These are phyloP conservation scores for Biston stratarius DNA, from an alignment of 2,888 invertebrate species.

Conservation along the genomic window DNA sequence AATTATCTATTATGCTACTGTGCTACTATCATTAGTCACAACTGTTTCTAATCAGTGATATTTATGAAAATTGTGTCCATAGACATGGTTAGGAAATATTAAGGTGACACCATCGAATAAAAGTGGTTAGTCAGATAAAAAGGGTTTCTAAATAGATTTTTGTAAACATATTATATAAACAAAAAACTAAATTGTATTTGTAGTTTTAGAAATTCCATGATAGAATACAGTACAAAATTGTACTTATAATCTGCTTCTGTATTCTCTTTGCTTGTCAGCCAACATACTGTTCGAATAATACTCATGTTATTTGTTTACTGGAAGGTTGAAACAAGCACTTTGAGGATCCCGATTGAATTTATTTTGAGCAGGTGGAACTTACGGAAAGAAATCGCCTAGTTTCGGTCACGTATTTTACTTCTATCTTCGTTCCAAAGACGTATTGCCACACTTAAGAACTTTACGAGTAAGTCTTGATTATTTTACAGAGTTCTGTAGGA, in stretches of 20 bases:
- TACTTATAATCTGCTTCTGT: background rate
- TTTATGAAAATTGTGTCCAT: background rate
- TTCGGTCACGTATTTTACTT: slow-evolving; percentile 37
- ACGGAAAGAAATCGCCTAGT: slow-evolving; percentile 26
- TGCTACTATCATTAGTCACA: too few species aligned
- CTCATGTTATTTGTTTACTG: slow-evolving; percentile 25
- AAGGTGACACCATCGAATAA: too few species aligned
- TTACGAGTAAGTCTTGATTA: slow-evolving; percentile 17
- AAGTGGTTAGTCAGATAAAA: too few species aligned
- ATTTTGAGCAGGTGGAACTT: slow-evolving; percentile 34
- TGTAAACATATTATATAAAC: too few species aligned
- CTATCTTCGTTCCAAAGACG: slow-evolving; percentile 41
- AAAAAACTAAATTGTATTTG: too few species aligned
- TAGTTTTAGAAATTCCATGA: too few species aligned
- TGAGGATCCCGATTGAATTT: slow-evolving; percentile 32
- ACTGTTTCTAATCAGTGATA: background rate
- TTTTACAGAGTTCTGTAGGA: slow-evolving; percentile 7
- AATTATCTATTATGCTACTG: too few species aligned
- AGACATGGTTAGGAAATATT: too few species aligned
- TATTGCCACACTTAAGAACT: slow-evolving; percentile 33
- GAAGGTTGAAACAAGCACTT: slow-evolving; percentile 33
- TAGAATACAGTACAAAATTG: too few species aligned
- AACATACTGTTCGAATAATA: slow-evolving; percentile 16
- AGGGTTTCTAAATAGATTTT: too few species aligned
- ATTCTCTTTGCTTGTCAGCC: slow-evolving; percentile 10